Percentiles rank a stretch among this genome's conserved stretches.
These are phyloP conservation scores for Cheumatopsyche charites DNA, from an alignment of 1,140 invertebrate species.

Conservation along the genomic window DNA sequence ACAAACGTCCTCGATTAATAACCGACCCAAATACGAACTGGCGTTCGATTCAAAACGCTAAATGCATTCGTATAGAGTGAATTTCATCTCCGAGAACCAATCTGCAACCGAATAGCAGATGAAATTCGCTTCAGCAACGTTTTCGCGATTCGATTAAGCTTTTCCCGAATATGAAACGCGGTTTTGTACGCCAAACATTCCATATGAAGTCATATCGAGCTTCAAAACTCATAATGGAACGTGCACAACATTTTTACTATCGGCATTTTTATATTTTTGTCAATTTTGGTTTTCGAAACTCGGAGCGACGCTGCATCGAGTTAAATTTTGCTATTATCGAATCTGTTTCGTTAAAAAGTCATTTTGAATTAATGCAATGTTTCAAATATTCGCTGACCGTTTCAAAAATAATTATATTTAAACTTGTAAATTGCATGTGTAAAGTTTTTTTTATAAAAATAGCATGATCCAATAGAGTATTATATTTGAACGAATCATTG, in stretches of 20 bases:
- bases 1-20: not conserved
- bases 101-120: slow-evolving; percentile 31
- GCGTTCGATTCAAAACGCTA: not conserved
- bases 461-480: too few relatives aligned
- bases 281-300: too few relatives aligned
- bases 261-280: not conserved
- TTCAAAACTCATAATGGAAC: not conserved
- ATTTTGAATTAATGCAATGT: too few relatives aligned
- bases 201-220: too few relatives aligned
- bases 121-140: slow-evolving; percentile 24
- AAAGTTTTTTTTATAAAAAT: too few relatives aligned
- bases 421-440: too few relatives aligned
- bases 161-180: not conserved
- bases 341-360: too few relatives aligned
- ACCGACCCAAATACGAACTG: not conserved
- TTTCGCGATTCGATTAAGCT: slow-evolving; percentile 34
- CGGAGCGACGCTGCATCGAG: slow-evolving; percentile 10
- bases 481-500: too few relatives aligned
- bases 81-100: slow-evolving; percentile 19
- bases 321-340: too few relatives aligned
- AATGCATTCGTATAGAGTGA: not conserved
- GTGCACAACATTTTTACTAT: not conserved
- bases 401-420: too few relatives aligned
- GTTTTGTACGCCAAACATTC: too few relatives aligned
- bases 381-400: too few relatives aligned